These are phyloP conservation scores for Tipula helvola DNA, from an alignment of 2,888 invertebrate genomes.

Conservation along the genomic window DNA sequence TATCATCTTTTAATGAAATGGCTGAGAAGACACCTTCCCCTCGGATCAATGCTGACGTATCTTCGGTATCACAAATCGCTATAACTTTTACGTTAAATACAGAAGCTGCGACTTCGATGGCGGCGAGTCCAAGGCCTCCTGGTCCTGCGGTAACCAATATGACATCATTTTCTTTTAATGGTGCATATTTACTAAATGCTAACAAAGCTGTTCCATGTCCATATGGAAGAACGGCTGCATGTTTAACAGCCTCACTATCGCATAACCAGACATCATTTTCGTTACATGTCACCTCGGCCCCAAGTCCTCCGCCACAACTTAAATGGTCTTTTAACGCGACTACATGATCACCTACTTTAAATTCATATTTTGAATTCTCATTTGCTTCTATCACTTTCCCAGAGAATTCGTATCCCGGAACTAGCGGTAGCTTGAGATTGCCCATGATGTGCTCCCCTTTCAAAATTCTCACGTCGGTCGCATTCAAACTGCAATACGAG, in stretches of 20 bases:
- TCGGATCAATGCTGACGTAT: conserved; percentile 42
- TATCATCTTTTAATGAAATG: conserved; percentile 38
- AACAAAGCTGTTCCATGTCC: conserved; percentile 52
- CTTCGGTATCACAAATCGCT: conserved; percentile 51
- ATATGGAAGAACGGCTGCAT: conserved; percentile 45
- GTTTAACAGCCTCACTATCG: conserved; percentile 38
- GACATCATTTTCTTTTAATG: conserved; percentile 38
- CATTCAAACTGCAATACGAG: conserved; percentile 51
- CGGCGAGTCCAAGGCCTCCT: conserved; percentile 50
- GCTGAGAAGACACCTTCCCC: conserved; percentile 51
- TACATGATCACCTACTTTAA: conserved; percentile 12
- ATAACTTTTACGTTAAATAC: conserved; percentile 55
- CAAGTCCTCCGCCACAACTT: conserved; percentile 39
- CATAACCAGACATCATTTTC: conserved; percentile 46
- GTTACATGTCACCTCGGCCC: conserved; percentile 44
- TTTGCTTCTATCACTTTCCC: conserved; percentile 48
- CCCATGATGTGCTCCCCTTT: conserved; percentile 39
- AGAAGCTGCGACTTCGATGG: conserved; percentile 54
- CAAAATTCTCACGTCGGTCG: conserved; percentile 43
- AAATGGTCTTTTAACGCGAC: conserved; percentile 10
- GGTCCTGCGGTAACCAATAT: conserved; percentile 53
- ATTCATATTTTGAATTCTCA: conserved; percentile 30
- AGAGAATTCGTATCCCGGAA: conserved; percentile 51
- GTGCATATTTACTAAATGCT: conserved; percentile 43
- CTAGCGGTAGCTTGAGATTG: conserved; percentile 38